A percentile compares a stretch with the other conserved stretches of the same genome.
These are phyloP conservation scores for Andrena chrysosceles DNA, from an alignment of 2,888 invertebrate species.

Conservation along the genomic window DNA sequence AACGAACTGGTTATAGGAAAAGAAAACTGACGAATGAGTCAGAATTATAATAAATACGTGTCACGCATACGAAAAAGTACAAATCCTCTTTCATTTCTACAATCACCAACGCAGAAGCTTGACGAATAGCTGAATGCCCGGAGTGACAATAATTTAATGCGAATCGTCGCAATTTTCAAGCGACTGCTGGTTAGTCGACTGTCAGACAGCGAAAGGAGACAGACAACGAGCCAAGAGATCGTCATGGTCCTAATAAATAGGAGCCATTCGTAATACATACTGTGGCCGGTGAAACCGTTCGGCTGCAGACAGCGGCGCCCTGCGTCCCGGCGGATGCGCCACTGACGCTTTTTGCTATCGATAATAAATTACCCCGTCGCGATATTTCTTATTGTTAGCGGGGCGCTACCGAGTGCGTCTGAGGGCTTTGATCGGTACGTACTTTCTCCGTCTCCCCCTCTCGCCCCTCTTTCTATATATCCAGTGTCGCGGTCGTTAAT, in stretches of 20 bases:
- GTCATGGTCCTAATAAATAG: conserved; percentile 80
- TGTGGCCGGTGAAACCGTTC: conserved; percentile 69
- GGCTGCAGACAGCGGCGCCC: conserved; percentile 59
- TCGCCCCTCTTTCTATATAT: conserved; percentile 65
- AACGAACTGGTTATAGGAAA: background rate
- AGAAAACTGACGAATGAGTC: background rate
- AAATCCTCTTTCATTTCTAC: no score
- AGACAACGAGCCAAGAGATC: conserved; percentile 56
- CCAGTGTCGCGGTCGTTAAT: conserved; percentile 80
- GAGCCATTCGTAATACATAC: conserved; percentile 78
- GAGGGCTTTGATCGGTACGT: conserved; percentile 81
- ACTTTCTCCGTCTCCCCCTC: conserved; percentile 48
- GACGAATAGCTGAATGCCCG: no score
- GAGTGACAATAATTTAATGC: no score
- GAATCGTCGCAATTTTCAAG: background rate
- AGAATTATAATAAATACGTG: no score
- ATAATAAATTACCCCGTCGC: conserved; percentile 83
- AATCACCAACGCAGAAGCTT: no score
- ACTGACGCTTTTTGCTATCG: conserved; percentile 80
- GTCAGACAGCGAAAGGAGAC: conserved; percentile 17
- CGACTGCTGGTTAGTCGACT: background rate
- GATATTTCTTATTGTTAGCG: conserved; percentile 83
- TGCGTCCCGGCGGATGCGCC: conserved; percentile 65
- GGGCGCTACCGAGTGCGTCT: conserved; percentile 81
- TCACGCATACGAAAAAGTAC: no score